phyloP scores from a whole-genome alignment of 2,797 vertebrate genomes.

The Cichlasoma orientale region DNA sequence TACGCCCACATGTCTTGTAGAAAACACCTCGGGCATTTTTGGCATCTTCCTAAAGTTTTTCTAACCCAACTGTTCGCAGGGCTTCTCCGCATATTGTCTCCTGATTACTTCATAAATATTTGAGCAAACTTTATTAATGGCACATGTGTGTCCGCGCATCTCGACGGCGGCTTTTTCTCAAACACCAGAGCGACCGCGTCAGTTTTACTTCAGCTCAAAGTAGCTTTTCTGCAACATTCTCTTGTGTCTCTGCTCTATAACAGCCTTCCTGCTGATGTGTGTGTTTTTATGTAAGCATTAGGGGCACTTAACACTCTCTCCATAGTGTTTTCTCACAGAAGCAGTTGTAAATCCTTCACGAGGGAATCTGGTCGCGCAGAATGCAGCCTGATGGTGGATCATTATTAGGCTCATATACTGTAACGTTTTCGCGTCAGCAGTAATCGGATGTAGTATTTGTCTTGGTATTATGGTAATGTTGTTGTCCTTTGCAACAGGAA shows the following conservation, averaged over 20 bases:
- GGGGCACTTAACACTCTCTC: conserved; percentile 29
- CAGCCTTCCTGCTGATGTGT: conserved; percentile 26
- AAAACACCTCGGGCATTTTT: conserved; percentile 61
- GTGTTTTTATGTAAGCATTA: conserved; percentile 40
- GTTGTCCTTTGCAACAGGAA: conserved; percentile 68
- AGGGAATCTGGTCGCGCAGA: conserved; percentile 18
- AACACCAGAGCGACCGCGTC: conserved; percentile 43
- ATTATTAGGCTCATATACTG: conserved; percentile 69
- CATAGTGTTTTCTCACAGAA: conserved; percentile 30
- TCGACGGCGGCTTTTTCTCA: background rate
- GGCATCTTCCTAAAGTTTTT: conserved; percentile 50
- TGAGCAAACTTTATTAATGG: conserved; percentile 56
- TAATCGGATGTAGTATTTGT: conserved; percentile 68
- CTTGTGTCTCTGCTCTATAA: conserved; percentile 2
- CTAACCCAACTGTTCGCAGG: conserved; percentile 18
- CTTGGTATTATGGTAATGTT: conserved; percentile 70
- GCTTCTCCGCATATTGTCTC: conserved; percentile 58
- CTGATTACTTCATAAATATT: conserved; percentile 73
- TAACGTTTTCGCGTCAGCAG: conserved; percentile 58
- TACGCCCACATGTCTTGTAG: conserved; percentile 63
- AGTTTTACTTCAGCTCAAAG: conserved; percentile 31
- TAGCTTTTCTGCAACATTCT: conserved; percentile 30
- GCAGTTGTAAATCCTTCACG: conserved; percentile 48
- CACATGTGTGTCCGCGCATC: conserved; percentile 48
- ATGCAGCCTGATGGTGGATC: conserved; percentile 59